Evolutionary conservation across 2,113 vertebrate genomes (phyloP), one percentile per base, ranked within the genome.

Genomic region (Cyphomyrus plagiostoma): DNA sequence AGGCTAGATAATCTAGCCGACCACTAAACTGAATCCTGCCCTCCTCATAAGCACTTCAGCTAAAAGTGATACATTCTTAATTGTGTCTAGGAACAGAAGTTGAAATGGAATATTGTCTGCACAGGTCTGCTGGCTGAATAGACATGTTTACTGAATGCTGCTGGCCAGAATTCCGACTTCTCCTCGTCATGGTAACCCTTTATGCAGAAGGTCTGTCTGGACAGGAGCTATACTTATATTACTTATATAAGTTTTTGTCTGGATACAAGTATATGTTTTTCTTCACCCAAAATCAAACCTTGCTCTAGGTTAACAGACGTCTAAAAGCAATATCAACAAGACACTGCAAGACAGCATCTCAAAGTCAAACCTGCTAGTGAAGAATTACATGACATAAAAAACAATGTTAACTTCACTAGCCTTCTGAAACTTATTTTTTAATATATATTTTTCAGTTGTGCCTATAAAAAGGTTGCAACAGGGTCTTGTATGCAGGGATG

Each of bases 21-120:
- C 88, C 23, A 62, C 46, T 2, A 46, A 77, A 88, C 5, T 74
- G 39, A 74, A 74, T 74, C 23, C 62, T 49, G 6, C 3, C 13
- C 87, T 21, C 17, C 62, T 74, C 62, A 35, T 88, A 88, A 49
- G 45, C 46, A 58, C 87, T 70, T 88, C 62, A 30, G 39, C 62
- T 74, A 50, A 88, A 77, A 70, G 62, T 23, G 26, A 35, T 88
- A 19, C 10, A 50, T 88, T 39, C 48, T 88, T 52, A 48, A 88
- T 88, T 35, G 45, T 45, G 3, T 8, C 6, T 62, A 50, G 88
- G 13, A 77, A 50, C 42, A n/a, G 13, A 42, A 74, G 45, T 7
- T 26, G 62, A 66, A 35, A 30, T 17, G 15, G 88, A 88, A 49
- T 35, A 45, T 17, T 30, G 46, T 48, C 30, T 80, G 74, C 74